Evolutionary conservation across 2,113 vertebrate species (phyloP).

Genomic region (Apteryx mantelli): DNA sequence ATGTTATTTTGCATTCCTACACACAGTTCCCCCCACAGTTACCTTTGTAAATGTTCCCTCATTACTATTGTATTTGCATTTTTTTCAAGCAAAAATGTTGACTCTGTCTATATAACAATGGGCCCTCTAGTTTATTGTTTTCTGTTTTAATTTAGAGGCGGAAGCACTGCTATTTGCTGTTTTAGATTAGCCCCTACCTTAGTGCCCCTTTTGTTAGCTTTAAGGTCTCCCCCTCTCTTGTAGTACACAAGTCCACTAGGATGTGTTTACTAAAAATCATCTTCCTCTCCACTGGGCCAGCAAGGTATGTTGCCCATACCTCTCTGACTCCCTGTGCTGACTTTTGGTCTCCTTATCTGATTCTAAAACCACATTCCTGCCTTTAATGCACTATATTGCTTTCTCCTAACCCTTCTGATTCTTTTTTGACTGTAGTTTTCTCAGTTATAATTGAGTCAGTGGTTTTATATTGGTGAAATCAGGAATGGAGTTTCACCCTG

Average conservation of each 20-base stretch:
- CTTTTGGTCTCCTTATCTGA: neutral
- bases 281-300: neutral
- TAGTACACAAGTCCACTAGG: neutral
- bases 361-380: neutral
- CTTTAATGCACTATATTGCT: neutral
- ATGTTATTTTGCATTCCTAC: conserved; percentile 15
- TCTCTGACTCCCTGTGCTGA: neutral
- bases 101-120: neutral
- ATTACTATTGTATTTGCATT: neutral
- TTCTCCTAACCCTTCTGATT: neutral
- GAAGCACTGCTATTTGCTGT: neutral
- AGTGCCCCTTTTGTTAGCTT: neutral
- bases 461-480: neutral
- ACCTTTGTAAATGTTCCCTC: neutral
- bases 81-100: neutral
- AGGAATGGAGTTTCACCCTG: neutral
- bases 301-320: neutral
- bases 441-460: neutral
- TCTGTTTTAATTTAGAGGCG: neutral
- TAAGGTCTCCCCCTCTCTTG: neutral
- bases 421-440: neutral
- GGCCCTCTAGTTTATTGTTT: neutral
- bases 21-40: neutral
- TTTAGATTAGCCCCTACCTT: neutral
- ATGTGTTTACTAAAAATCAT: neutral